These are phyloP conservation scores for Temnothorax rugatulus DNA, from an alignment of 2,888 invertebrate species.

Conservation along the genomic window DNA sequence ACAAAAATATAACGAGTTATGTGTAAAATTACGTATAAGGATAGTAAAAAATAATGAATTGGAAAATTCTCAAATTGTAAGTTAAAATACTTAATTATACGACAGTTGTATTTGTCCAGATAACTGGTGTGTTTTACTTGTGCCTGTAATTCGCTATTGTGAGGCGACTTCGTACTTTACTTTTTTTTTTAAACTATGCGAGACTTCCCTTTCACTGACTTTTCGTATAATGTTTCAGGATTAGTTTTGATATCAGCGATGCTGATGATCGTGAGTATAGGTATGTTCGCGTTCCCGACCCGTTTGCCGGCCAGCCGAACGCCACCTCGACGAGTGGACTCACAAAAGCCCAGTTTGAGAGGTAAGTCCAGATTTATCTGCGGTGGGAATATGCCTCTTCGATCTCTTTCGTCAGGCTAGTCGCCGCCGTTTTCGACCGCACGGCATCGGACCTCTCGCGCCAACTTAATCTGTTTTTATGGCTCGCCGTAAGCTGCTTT, in stretches of 20 bases:
- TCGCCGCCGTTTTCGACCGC: conserved; percentile 53
- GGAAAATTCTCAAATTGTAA: background rate
- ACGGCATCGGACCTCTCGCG: conserved; percentile 55
- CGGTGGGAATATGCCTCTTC: background rate
- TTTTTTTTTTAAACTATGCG: background rate
- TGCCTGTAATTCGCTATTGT: background rate
- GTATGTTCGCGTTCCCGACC: conserved; percentile 97
- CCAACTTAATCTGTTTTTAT: conserved; percentile 70
- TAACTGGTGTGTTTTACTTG: background rate
- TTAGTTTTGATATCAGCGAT: conserved; percentile 94
- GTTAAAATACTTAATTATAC: background rate
- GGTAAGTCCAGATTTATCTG: conserved; percentile 86
- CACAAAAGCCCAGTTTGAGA: conserved; percentile 89
- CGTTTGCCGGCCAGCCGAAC: conserved; percentile 89
- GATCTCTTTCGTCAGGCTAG: conserved; percentile 35
- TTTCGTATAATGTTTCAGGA: conserved; percentile 87
- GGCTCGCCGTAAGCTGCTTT: conserved; percentile 57
- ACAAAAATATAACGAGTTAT: too few relatives aligned
- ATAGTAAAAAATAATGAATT: too few relatives aligned
- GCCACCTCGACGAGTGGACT: conserved; percentile 82
- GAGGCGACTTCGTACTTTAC: background rate
- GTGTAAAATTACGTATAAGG: too few relatives aligned
- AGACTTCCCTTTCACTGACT: background rate
- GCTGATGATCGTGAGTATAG: conserved; percentile 93
- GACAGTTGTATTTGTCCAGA: background rate